A percentile compares a stretch with the other conserved stretches of the same genome.
These are phyloP conservation scores for Enteromius argenteus DNA, from an alignment of 2,797 vertebrate genomes.

Conservation along the genomic window DNA sequence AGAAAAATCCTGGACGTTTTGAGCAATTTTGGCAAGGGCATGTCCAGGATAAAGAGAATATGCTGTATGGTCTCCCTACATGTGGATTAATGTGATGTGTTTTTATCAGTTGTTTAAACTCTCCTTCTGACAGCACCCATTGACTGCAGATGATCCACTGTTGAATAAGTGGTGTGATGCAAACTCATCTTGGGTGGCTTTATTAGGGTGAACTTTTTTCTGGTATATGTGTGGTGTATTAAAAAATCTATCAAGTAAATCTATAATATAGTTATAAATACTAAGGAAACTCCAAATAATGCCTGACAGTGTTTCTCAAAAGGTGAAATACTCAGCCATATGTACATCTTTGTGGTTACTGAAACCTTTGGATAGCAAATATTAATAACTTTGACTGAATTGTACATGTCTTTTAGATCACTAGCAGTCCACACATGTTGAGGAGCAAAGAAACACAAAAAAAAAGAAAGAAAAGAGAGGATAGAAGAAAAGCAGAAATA, in stretches of 20 bases:
- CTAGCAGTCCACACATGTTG: not conserved
- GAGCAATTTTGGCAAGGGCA: not conserved
- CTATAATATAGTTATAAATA: not conserved
- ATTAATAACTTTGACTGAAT: not conserved
- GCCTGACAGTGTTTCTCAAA: not conserved
- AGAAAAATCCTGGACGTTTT: not conserved
- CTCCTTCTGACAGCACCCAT: not conserved
- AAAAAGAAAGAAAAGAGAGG: not conserved
- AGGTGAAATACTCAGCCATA: not conserved
- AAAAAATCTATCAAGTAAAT: not conserved
- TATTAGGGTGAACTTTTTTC: not conserved
- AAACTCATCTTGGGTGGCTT: not conserved
- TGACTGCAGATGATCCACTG: not conserved
- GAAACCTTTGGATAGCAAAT: not conserved
- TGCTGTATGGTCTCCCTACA: not conserved
- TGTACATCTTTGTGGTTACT: not conserved
- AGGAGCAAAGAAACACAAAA: not conserved
- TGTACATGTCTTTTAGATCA: slow-evolving; percentile 4
- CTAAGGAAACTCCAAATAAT: not conserved
- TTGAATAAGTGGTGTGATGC: not conserved
- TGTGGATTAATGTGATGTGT: not conserved
- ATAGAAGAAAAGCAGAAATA: slow-evolving; percentile 8
- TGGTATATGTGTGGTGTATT: not conserved
- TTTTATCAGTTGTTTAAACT: not conserved
- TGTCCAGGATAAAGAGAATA: not conserved